Base-by-base conservation (phyloP, 2,888 invertebrate genomes). In the Mythimna pallens region DNA sequence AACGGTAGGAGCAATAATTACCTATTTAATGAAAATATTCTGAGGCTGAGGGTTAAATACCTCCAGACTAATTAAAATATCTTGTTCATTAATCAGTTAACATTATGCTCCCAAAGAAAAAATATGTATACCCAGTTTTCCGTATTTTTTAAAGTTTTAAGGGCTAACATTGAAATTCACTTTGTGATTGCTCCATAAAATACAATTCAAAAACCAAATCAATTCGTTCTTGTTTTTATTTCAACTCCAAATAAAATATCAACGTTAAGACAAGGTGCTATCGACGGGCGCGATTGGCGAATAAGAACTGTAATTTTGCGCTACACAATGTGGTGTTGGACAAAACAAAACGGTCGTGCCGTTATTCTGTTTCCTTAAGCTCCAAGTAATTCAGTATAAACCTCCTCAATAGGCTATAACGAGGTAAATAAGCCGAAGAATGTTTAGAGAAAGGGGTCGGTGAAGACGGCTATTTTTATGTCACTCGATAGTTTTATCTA, bases 341-440 rank as follows among this genome's bases (percentile, higher is more conserved):
- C 78, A 86, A 80, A 88, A 87, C 86, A 88, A 88, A 89, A 86
- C 78, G 76, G 82, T 86, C 80, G 82, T 87, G 83, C 86, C 80
- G 87, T 85, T 88, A 86, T 84, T 86, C 76, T 80, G 87, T 88
- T 89, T 87, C 82, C 85, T 83, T 73, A 69, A 75, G 74, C 69
- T 67, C 64, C 58, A 77, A 80, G 72, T 83, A 66, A 83, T 82
- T 80, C 59, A 65, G 75, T 75, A 68, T 85, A 88, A 86, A 80
- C 85, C 81, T 86, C 79, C 65, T 84, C 86, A 88, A 88, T 88
- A 85, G 81, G 69, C 83, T 83, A 80, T 87, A 86, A 89, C 85
- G 85, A 88, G 83, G 85, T 82, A 89, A 89, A 90, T 89, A 88
- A 88, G 86, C 87, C 78, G 78, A 84, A 86, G 82, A 87, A 85